Conservation (phyloP, 2,797 vertebrate genomes). For the Myoxocephalus aenaeus region DNA sequence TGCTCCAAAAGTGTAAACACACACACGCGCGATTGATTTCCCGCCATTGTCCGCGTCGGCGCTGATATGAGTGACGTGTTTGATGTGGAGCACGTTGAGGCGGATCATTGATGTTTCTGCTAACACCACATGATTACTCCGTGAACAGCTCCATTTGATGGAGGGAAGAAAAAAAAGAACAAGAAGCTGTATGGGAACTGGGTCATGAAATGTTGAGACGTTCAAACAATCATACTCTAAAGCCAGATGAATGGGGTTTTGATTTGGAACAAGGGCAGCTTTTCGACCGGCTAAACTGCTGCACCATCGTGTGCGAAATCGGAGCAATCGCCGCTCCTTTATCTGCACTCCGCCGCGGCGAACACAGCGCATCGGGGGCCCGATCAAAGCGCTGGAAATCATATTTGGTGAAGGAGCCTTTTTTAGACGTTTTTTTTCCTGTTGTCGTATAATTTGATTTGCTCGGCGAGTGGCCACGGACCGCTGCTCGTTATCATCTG, state of each 20-base stretch:
- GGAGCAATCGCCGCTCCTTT: conserved; percentile 42
- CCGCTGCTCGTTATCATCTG: conserved; percentile 56
- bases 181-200: conserved; percentile 65
- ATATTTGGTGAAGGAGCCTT: conserved; percentile 46
- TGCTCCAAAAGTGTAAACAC: conserved; percentile 11
- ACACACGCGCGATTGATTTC: conserved; percentile 57
- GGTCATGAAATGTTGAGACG: conserved; percentile 58
- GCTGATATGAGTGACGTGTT: conserved; percentile 68
- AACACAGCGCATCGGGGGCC: conserved; percentile 61
- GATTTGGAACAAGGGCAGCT: conserved; percentile 40
- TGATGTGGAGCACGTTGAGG: conserved; percentile 56
- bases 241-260: conserved; percentile 48
- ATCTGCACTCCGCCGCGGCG: conserved; percentile 52
- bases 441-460: conserved; percentile 66
- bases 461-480: conserved; percentile 49
- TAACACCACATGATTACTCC: conserved; percentile 53
- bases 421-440: background rate
- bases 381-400: conserved; percentile 67
- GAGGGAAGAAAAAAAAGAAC: background rate
- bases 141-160: conserved; percentile 60
- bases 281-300: conserved; percentile 47
- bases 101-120: conserved; percentile 61
- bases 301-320: conserved; percentile 45
- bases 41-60: conserved; percentile 46
- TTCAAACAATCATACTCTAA: conserved; percentile 60